Conservation (phyloP, 2,797 vertebrate species). For the Paedocypris micromegethes region DNA sequence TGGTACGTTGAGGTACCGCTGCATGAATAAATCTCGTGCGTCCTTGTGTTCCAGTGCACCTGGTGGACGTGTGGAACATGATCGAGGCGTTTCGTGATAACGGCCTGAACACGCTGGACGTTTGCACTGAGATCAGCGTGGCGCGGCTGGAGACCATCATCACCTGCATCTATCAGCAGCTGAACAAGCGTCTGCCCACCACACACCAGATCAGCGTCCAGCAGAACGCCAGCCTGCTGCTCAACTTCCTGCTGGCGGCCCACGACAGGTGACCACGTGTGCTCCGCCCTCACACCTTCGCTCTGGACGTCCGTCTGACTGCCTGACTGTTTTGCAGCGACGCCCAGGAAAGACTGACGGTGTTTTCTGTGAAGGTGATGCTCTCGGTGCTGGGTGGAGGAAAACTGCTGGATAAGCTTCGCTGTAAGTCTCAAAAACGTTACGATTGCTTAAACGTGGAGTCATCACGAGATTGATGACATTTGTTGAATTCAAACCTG, state of each 20-base stretch:
- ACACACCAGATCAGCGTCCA: conserved; percentile 96
- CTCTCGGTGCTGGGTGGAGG: conserved; percentile 90
- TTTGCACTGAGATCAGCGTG: conserved; percentile 83
- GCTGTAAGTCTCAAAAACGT: conserved; percentile 77
- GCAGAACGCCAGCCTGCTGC: conserved; percentile 89
- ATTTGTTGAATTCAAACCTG: too few relatives aligned
- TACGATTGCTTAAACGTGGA: too few relatives aligned
- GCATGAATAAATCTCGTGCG: background rate
- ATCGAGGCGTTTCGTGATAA: conserved; percentile 97
- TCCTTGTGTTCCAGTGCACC: conserved; percentile 73
- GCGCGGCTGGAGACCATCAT: conserved; percentile 93
- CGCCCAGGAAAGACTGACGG: conserved; percentile 80
- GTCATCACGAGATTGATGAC: too few relatives aligned
- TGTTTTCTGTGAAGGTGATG: conserved; percentile 90
- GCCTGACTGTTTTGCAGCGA: conserved; percentile 72
- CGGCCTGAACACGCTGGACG: conserved; percentile 93
- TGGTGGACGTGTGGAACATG: conserved; percentile 98
- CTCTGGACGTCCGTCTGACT: background rate
- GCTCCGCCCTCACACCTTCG: background rate
- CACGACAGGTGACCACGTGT: conserved; percentile 72
- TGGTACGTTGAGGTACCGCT: too few relatives aligned
- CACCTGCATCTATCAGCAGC: conserved; percentile 94
- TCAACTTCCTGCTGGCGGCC: conserved; percentile 83
- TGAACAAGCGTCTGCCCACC: conserved; percentile 94
- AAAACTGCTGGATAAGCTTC: conserved; percentile 90